Base-by-base conservation (phyloP, 2,797 vertebrate species). In the Pseudochromis fuscus region DNA sequence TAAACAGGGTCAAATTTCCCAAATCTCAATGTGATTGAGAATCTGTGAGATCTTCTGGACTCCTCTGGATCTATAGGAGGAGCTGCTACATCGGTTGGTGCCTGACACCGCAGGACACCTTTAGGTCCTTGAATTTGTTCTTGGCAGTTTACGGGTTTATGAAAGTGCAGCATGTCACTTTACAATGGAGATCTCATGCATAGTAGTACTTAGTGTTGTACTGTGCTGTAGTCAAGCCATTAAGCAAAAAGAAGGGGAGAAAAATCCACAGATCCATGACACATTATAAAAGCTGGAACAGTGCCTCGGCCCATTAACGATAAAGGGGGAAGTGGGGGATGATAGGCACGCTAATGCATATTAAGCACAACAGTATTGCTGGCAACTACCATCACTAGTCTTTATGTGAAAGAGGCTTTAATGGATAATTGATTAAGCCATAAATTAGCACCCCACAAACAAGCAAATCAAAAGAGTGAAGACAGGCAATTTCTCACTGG, bases 351-450 rank as follows among this genome's bases (percentile, higher is more conserved):
- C 78, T 87, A 84, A 92, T 90, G 88, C 87, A 86, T 85, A 89
- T 87, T 79, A 89, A 91, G 86, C 76, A 88, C 76, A 86, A 81
- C 79, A 73, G 71, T 79, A 84, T 71, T 85, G 67, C 87, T 85
- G 88, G 86, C 84, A 88, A 79, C 81, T 67, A 82, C 77, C 78
- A 74, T 75, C 82, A 75, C 61, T 73, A 67, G 72, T 83, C 83
- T 86, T 86, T 80, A 89, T 83, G 79, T 78, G 85, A 80, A 77
- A 87, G 80, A 75, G 63, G 86, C 89, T 91, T 90, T 91, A 92
- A 92, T 93, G 85, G 88, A 88, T 91, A 91, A 91, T 91, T 93
- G 89, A 92, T 93, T 93, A 91, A 90, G 78, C 79, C 73, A 85
- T 92, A 89, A 90, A 91, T 92, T 87, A 90, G 65, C 81, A 79